Evolutionary conservation across 2,113 vertebrate genomes (phyloP).

Genomic region (Sitta europaea): DNA sequence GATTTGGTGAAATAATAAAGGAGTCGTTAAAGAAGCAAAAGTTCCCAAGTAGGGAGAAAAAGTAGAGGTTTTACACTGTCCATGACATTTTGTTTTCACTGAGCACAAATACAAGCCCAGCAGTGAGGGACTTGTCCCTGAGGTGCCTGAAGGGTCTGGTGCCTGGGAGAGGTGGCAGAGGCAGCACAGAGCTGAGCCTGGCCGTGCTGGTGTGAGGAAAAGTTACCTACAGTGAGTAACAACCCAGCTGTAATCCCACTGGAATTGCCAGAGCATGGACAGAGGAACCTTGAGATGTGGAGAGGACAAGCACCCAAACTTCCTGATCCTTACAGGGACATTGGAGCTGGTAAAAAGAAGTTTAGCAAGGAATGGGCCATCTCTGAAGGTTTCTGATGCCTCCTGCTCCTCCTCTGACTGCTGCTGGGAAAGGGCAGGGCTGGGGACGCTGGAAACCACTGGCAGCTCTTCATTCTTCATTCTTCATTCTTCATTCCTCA

Average conservation of each 20-base stretch:
- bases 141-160: background rate
- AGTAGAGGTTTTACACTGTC: background rate
- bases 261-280: background rate
- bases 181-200: accelerated
- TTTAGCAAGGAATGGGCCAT: background rate
- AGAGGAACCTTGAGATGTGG: background rate
- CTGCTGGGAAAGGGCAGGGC: background rate
- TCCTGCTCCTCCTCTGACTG: background rate
- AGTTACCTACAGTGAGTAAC: background rate
- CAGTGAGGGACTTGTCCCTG: background rate
- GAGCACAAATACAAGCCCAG: background rate
- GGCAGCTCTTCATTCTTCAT: background rate
- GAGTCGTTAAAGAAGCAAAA: background rate
- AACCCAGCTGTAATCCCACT: accelerated
- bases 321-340: background rate
- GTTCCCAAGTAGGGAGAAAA: background rate
- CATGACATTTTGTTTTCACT: background rate
- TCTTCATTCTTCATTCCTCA: background rate
- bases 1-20: constrained; percentile 2
- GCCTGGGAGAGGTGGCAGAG: background rate
- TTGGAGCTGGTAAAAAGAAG: background rate
- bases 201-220: background rate
- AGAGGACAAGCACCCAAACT: background rate
- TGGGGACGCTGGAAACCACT: background rate
- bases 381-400: background rate